A percentile compares a stretch with the other conserved stretches of the same genome.
Evolutionary conservation across 2,888 invertebrate species (phyloP).

Genomic region (Rhingia rostrata): DNA sequence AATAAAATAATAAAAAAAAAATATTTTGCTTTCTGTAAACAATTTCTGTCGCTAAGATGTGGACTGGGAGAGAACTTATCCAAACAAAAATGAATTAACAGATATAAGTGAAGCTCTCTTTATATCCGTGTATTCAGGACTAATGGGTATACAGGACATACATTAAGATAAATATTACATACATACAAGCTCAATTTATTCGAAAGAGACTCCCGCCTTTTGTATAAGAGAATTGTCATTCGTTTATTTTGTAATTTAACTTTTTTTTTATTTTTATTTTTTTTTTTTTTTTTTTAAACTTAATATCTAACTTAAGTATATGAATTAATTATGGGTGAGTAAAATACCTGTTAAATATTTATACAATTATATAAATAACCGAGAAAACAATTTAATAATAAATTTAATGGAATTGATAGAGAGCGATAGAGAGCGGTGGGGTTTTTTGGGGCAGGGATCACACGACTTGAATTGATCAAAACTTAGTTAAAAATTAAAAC

Average conservation of each 20-base stretch:
- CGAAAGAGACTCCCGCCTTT: not conserved
- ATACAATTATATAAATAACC: constrained; percentile 51
- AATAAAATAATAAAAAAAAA: constrained; percentile 9
- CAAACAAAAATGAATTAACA: constrained; percentile 2
- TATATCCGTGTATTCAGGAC: not conserved
- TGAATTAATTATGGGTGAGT: constrained; percentile 25
- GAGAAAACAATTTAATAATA: constrained; percentile 16
- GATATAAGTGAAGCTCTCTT: constrained; percentile 16
- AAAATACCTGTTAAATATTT: constrained; percentile 34
- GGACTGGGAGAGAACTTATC: constrained; percentile 7
- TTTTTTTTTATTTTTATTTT: constrained; percentile 5
- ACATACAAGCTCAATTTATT: not conserved
- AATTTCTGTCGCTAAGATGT: not conserved
- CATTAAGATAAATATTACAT: not conserved
- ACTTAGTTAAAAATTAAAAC: constrained; percentile 14
- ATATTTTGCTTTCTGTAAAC: not conserved
- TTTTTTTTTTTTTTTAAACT: constrained; percentile 26
- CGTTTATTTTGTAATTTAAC: constrained; percentile 2
- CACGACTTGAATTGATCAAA: constrained; percentile 4
- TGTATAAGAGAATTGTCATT: constrained; percentile 7
- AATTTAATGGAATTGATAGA: constrained; percentile 18
- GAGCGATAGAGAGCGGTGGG: constrained; percentile 30
- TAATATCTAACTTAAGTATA: constrained; percentile 54
- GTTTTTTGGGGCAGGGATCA: not conserved
- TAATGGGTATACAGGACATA: not conserved